Base-by-base conservation (phyloP, 2,113 vertebrate species). In the Sprattus sprattus region DNA sequence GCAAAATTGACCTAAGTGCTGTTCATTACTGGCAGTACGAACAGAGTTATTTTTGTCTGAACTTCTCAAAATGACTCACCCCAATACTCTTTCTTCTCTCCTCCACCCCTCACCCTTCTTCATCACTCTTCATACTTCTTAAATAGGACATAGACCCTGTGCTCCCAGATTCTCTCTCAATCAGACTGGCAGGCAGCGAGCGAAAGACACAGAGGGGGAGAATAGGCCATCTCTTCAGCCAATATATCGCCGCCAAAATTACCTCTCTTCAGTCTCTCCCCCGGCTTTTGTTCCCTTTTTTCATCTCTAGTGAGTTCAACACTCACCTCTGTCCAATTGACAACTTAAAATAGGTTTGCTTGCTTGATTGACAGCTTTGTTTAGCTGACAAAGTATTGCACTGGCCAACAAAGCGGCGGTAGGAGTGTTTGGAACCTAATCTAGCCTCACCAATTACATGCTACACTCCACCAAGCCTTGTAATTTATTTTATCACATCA, bases 341-440 rank as follows among this genome's bases (percentile, higher is more conserved):
- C 92, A 88, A 92, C 91, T 88, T 92, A 92, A 95, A 95, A 95
- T 95, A 91, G 94, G 91, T 94, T 95, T 94, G 93, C 93, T 92
- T 84, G 92, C 90, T 92, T 95, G 64, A 71, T 71, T 71, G 64
- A 71, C 64, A 96, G 94, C 94, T 94, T 93, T 95, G 93, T 95
- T 94, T 92, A 93, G 88, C 92, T 95, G 93, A 94, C 92, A 71
- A 32, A 11, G 92, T 91, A 93, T 93, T 91, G 92, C 91, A 87
- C 89, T 84, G 1, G 81, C 87, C 91, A 91, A 93, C 92, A 93
- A 92, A 86, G 32, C 92, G 93, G 92, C 89, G 93, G 93, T 90
- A 90, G 88, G 91, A 91, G 93, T 92, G 91, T 92, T 91, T 92
- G 92, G 92, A 92, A 93, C 83, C 91, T 93, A 94, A 95, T 95